Evolutionary conservation across 2,888 invertebrate species (phyloP), one percentile per base, ranked within the genome.

Genomic region (Pandemis cinnamomeana): DNA sequence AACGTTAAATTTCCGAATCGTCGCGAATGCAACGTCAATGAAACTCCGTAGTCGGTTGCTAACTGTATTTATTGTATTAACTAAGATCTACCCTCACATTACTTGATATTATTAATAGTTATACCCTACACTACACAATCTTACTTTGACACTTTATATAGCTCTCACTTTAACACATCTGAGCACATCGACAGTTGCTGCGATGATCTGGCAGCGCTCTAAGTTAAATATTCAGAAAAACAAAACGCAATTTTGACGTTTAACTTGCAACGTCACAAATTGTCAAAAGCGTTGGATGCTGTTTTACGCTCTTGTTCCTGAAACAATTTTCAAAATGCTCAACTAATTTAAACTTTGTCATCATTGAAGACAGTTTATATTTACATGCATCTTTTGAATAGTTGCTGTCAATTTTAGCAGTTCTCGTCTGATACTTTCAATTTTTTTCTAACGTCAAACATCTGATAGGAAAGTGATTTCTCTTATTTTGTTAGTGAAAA

Each of bases 401-500:
- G 0, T 7, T 27, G 7, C 7, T 63, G 10, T 13, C 7, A n/a
- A 44, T 2, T 2, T 15, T 11, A 48, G 27, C 7, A 48, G 7
- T 15, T 7, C 6, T 13, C 6, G 27, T 8, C 7, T 20, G 11
- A 7, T 48, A 58, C 58, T 46, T 46, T 27, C 13, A 7, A 48
- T 46, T 46, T 6, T 6, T 13, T 27, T 36, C 27, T 51, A 70
- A 70, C 64, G 73, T 73, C 73, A 70, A 73, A 70, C 46, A 42
- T 58, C n/a, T 36, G 53, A 20, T 60, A 41, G 61, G 44, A 74
- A 60, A 64, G 15, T 42, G 53, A 15, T 71, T 13, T 71, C 55
- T 61, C 15, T 27, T 62, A 71, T 71, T 71, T 78, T 70, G 42
- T 66, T 64, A 71, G 53, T 36, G 62, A 71, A 51, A 68, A 64